Conservation (phyloP, 1,140 invertebrate species). For the Calephelis nemesis region DNA sequence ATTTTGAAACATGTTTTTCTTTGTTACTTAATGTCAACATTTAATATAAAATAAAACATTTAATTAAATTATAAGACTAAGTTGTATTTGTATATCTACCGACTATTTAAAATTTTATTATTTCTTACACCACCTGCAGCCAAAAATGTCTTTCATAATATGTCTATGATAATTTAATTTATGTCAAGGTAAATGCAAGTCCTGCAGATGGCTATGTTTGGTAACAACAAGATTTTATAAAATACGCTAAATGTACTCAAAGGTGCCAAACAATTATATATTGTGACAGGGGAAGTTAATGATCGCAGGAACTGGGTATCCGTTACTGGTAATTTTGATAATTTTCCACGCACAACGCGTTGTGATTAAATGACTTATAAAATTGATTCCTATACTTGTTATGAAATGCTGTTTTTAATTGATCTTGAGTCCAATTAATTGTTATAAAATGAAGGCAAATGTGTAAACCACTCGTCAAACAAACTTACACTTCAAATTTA, state of each 20-base stretch:
- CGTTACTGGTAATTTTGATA: constrained; percentile 40
- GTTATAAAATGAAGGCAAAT: no score
- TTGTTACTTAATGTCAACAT: no score
- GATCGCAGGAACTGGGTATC: constrained; percentile 50
- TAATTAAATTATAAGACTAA: no score
- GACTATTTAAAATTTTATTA: no score
- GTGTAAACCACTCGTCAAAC: no score
- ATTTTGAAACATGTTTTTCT: no score
- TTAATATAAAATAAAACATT: no score
- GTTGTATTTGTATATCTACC: no score
- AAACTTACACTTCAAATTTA: no score
- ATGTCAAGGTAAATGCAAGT: constrained; percentile 3
- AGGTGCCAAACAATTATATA: constrained; percentile 12
- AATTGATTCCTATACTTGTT: neutral
- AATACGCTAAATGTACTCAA: neutral
- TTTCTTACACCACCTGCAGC: neutral
- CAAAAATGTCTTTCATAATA: neutral
- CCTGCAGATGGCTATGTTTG: neutral
- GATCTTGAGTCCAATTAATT: neutral
- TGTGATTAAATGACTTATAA: constrained; percentile 49
- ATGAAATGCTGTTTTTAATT: neutral
- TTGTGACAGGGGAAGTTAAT: constrained; percentile 30
- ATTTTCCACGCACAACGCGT: constrained; percentile 17
- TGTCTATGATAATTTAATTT: neutral
- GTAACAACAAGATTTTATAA: constrained; percentile 2